Base-by-base conservation (phyloP, 2,888 invertebrate species). In the Zygaena filipendulae region DNA sequence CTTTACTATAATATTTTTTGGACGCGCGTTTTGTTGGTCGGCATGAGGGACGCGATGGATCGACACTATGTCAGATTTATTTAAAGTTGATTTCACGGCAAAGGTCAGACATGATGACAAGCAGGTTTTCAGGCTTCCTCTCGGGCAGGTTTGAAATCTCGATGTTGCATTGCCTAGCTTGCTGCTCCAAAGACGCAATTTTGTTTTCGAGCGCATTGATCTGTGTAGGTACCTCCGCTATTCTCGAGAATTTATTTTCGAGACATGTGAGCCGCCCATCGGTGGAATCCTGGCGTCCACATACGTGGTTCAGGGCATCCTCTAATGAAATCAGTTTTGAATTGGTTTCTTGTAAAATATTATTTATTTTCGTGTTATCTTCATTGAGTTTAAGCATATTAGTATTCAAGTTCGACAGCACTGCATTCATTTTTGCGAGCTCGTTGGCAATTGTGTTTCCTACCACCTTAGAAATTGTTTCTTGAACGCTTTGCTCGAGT, bases 61-160 rank as follows among this genome's bases (percentile, higher is more conserved):
- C 5, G 23, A 16, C 7, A 27, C 14, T 7, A 21, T 11, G 3
- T 27, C 13, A n/a, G n/a, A n/a, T n/a, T n/a, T n/a, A n/a, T n/a
- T n/a, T n/a, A n/a, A n/a, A n/a, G n/a, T n/a, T n/a, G n/a, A n/a
- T n/a, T n/a, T n/a, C n/a, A n/a, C n/a, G n/a, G n/a, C n/a, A n/a
- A n/a, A n/a, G n/a, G n/a, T n/a, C n/a, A n/a, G n/a, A n/a, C n/a
- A n/a, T 28, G 11, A 23, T 8, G n/a, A 22, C 18, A 3, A 21
- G 2, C 3, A 27, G 20, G 12, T 31, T 27, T 20, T 27, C 27
- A 3, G 21, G 21, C 5, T 13, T 23, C 13, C 21, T 18, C 18
- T 31, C 31, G 6, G 23, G 31, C 7, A 27, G 7, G 13, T 31
- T 27, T 10, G 10, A 11, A 13, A 31, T 27, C 11, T 31, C 27